Base-by-base conservation (phyloP, 35 echinoderm and acorn worm genomes). In the Holothuria glaberrima region DNA sequence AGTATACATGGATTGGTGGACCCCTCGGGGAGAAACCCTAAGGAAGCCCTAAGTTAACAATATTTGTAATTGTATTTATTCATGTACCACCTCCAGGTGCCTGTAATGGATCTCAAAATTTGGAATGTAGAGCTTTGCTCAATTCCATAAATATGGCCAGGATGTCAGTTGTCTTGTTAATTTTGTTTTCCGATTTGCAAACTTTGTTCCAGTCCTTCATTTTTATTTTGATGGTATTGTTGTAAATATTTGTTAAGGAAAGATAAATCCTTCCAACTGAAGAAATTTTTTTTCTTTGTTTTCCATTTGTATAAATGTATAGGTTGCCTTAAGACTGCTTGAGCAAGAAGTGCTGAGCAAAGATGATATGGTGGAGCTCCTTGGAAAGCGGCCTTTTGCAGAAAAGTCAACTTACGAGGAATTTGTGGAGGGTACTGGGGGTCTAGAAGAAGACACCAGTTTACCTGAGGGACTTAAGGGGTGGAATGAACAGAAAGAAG, bases 401-500 rank as follows among this genome's bases (percentile, higher is more conserved):
- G 97, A 99, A 80, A 99, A 94, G 73, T 95, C 97, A 19, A 99
- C 97, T 5, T 99, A 99, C 14, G 97, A 95, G 67, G 93, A 99
- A 71, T 99, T 99, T 87, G 97, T 99, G 12, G 97, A 99, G 85
- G 97, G 97, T 30, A 99, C 97, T 17, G 97, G 97, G 12, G 88
- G 97, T 25, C 63, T 99, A 48, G 97, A 99, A 25, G 97, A 99
- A 78, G 97, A 99, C 61, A 99, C 96, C 6, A 82, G 81, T 36
- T 68, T 99, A 58, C 97, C 97, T 0, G 62, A 88, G 34, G 97
- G 97, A n/a, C 90, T 99, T 9, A 80, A 99, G 74, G 97, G 89
- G 45, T 99, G 97, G 97, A 99, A 99, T 56, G 83, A 99, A 63
- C 35, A 90, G n/a, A 95, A 92, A 59, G 93, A 99, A 20, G 61